Evolutionary conservation across 2,888 invertebrate species (phyloP).

Genomic region (Stictocephala bisonia): DNA sequence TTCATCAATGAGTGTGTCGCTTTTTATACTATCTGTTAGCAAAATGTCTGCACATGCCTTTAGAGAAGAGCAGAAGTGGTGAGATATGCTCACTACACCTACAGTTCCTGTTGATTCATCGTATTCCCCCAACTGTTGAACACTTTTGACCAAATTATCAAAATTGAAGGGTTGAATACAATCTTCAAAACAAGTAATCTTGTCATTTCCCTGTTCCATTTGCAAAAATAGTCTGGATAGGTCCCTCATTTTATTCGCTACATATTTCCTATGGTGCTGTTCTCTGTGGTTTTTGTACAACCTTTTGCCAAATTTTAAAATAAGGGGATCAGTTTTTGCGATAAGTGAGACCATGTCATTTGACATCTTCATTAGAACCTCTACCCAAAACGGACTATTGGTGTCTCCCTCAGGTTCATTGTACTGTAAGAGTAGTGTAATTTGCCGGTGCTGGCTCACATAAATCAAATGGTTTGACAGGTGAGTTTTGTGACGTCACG

Average conservation of each 20-base stretch:
- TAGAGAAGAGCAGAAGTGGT: not conserved
- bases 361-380: not conserved
- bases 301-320: slow-evolving; percentile 24
- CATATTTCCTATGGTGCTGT: slow-evolving; percentile 8
- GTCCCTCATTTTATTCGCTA: slow-evolving; percentile 22
- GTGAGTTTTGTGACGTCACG: no score
- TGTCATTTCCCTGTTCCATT: not conserved
- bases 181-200: slow-evolving; percentile 25
- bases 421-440: not conserved
- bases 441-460: no score
- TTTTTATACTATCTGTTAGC: slow-evolving; percentile 9
- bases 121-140: slow-evolving; percentile 11
- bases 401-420: not conserved
- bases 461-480: no score
- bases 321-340: not conserved
- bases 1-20: not conserved
- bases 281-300: slow-evolving; percentile 22
- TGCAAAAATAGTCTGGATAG: slow-evolving; percentile 6
- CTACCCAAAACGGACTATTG: not conserved
- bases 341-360: not conserved
- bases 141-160: slow-evolving; percentile 3
- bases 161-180: slow-evolving; percentile 26
- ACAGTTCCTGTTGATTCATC: slow-evolving; percentile 15
- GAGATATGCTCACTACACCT: not conserved
- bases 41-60: slow-evolving; percentile 14